These are phyloP conservation scores for Cosmia trapezina DNA, from an alignment of 2,888 invertebrate species.

Conservation along the genomic window DNA sequence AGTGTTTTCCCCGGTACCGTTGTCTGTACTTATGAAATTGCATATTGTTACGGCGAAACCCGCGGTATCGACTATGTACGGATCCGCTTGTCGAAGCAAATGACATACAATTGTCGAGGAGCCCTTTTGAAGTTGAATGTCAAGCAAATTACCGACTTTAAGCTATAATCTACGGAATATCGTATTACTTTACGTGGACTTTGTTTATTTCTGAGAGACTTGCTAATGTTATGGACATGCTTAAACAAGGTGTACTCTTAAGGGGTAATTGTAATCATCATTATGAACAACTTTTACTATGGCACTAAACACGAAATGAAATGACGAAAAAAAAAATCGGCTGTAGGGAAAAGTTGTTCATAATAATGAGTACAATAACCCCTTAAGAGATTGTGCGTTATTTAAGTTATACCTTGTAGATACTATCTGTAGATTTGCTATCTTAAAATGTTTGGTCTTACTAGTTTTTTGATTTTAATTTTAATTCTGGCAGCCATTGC, in stretches of 20 bases:
- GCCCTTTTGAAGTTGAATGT: conserved; percentile 82
- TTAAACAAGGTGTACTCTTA: no score
- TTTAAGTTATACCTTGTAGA: no score
- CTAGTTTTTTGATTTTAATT: conserved; percentile 7
- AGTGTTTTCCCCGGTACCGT: conserved; percentile 29
- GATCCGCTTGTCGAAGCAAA: conserved; percentile 68
- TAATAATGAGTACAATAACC: no score
- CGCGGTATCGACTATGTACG: conserved; percentile 57
- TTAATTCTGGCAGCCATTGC: conserved; percentile 1
- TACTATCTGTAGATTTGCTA: conserved; percentile 13
- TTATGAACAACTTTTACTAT: no score
- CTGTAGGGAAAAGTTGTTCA: no score
- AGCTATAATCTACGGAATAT: conserved; percentile 75
- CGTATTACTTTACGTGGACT: conserved; percentile 55
- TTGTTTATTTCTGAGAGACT: conserved; percentile 22
- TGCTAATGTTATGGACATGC: conserved; percentile 6
- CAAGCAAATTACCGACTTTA: conserved; percentile 77
- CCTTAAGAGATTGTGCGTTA: no score
- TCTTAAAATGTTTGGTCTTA: conserved; percentile 8
- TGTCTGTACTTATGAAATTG: conserved; percentile 69
- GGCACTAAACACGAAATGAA: no score
- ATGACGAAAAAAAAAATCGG: no score
- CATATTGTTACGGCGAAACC: conserved; percentile 63
- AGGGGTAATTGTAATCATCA: no score
- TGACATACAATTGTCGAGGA: conserved; percentile 78